phyloP scores from a whole-genome alignment of 2,113 vertebrate species.

The Aplodontia rufa region DNA sequence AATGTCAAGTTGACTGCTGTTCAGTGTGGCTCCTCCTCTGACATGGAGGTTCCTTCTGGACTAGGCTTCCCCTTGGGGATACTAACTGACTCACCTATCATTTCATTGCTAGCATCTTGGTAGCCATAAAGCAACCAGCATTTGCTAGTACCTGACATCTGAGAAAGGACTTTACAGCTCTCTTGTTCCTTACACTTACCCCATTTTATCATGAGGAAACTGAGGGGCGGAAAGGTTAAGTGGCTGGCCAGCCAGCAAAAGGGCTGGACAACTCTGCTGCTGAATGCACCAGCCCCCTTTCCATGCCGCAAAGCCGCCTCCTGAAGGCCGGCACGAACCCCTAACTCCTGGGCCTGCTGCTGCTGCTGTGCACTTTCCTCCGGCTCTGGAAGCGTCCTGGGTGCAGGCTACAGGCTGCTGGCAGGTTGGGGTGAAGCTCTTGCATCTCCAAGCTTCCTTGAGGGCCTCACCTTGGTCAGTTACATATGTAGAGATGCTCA shows the following conservation, averaged over 20 bases:
- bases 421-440: too few species aligned
- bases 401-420: neutral
- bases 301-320: fast-evolving
- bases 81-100: neutral
- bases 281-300: neutral
- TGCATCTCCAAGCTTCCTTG: neutral
- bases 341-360: too few species aligned
- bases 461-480: neutral
- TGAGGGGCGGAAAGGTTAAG: neutral
- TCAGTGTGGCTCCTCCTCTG: neutral
- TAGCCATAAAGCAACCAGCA: neutral
- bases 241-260: neutral
- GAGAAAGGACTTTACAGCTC: neutral
- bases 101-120: neutral
- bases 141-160: neutral
- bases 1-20: neutral
- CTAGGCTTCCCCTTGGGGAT: neutral
- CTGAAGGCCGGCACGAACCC: neutral
- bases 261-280: neutral
- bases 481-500: fast-evolving
- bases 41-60: neutral
- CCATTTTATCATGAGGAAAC: neutral
- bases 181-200: neutral
- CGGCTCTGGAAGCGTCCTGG: neutral
- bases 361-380: neutral